Percentiles rank a stretch among this genome's conserved stretches.
Conservation (phyloP, 2,113 vertebrate genomes). For the Pholis gunnellus region DNA sequence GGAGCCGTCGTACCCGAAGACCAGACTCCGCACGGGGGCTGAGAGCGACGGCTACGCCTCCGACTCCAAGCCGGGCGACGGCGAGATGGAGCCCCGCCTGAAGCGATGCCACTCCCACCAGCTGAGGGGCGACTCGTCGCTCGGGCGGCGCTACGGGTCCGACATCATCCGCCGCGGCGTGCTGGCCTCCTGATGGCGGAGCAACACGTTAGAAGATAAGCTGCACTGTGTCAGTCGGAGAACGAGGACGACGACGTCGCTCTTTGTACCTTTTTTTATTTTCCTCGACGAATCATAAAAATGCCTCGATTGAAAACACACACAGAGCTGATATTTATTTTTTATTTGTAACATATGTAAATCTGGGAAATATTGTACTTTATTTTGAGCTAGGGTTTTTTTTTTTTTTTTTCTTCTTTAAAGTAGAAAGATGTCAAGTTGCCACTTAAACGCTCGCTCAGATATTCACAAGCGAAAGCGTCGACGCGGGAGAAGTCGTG, state of each 20-base stretch:
- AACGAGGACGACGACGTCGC: neutral
- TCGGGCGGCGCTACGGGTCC: conserved; percentile 87
- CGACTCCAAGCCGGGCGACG: conserved; percentile 85
- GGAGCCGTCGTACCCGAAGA: conserved; percentile 73
- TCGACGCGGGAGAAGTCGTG: conserved; percentile 19
- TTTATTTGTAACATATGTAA: conserved; percentile 80
- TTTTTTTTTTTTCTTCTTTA: conserved; percentile 26
- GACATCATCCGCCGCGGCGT: conserved; percentile 94
- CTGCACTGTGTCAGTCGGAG: conserved; percentile 40
- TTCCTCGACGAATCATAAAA: conserved; percentile 58
- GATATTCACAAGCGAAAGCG: conserved; percentile 55
- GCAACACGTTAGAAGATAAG: conserved; percentile 22
- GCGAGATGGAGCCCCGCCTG: conserved; percentile 85
- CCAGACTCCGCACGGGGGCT: conserved; percentile 80
- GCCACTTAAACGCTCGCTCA: conserved; percentile 68
- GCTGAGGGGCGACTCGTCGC: conserved; percentile 84
- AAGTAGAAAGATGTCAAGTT: conserved; percentile 74
- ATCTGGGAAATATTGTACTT: conserved; percentile 73
- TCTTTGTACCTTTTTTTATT: conserved; percentile 66
- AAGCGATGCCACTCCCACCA: conserved; percentile 89
- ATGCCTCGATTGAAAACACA: conserved; percentile 55
- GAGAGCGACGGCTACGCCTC: conserved; percentile 87
- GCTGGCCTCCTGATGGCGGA: conserved; percentile 91
- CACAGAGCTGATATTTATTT: conserved; percentile 82
- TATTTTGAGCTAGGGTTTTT: conserved; percentile 68